These are phyloP conservation scores for Corticium candelabrum DNA, from an alignment of 37 sponge, comb jelly and placozoan genomes.

Conservation along the genomic window DNA sequence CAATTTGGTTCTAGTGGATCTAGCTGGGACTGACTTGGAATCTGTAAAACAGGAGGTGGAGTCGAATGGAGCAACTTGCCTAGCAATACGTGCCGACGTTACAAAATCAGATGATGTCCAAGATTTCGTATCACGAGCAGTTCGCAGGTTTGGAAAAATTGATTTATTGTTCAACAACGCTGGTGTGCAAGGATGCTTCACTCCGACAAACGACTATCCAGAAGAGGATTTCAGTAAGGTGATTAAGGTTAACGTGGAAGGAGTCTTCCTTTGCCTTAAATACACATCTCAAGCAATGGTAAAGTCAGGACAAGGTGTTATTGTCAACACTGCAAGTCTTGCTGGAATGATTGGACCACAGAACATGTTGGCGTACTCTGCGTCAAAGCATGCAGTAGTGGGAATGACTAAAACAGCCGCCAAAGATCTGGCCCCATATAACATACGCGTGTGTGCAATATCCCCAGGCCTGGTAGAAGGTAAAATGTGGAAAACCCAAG, in stretches of 20 bases:
- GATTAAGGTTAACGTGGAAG: slow-evolving; percentile 46
- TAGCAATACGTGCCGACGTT: slow-evolving; percentile 26
- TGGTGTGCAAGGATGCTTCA: slow-evolving; percentile 62
- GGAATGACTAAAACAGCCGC: slow-evolving; percentile 72
- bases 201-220: slow-evolving; percentile 34
- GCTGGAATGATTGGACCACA: slow-evolving; percentile 66
- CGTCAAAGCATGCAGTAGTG: slow-evolving; percentile 76
- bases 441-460: slow-evolving; percentile 66
- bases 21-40: slow-evolving; percentile 28
- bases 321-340: slow-evolving; percentile 77
- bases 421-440: slow-evolving; percentile 58
- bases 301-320: slow-evolving; percentile 37
- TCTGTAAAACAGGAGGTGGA: slow-evolving; percentile 17
- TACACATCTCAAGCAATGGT: slow-evolving; percentile 50
- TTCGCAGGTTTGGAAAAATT: slow-evolving; percentile 30
- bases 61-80: slow-evolving; percentile 13
- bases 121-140: slow-evolving; percentile 22
- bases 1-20: slow-evolving; percentile 48
- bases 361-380: slow-evolving; percentile 75
- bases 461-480: slow-evolving; percentile 74
- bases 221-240: slow-evolving; percentile 24
- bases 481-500: slow-evolving; percentile 58
- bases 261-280: slow-evolving; percentile 64
- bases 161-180: slow-evolving; percentile 79
- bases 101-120: slow-evolving; percentile 40